These are phyloP conservation scores for Sialis lutaria DNA, from an alignment of 2,888 invertebrate species.

Conservation along the genomic window DNA sequence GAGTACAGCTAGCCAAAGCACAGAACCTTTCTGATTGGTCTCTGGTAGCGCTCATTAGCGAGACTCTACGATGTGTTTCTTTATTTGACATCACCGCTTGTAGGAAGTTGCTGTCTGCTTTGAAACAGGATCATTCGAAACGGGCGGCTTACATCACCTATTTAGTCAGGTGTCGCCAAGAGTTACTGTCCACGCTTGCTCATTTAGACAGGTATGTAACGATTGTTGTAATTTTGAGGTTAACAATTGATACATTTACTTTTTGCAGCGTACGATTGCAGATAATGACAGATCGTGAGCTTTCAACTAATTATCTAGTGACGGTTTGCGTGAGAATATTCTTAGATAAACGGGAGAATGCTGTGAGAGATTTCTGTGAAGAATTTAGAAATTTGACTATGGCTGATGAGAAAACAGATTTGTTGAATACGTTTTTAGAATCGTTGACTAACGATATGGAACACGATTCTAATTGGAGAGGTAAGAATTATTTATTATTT, in stretches of 20 bases:
- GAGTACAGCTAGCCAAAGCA: constrained; percentile 66
- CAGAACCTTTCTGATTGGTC: constrained; percentile 62
- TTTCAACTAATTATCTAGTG: constrained; percentile 56
- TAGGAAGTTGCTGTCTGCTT: constrained; percentile 50
- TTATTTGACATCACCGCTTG: constrained; percentile 54
- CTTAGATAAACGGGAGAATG: constrained; percentile 56
- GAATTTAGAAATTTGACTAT: constrained; percentile 65
- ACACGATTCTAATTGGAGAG: constrained; percentile 54
- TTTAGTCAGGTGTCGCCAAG: constrained; percentile 62
- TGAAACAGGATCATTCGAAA: constrained; percentile 58
- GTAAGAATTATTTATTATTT: constrained; percentile 21
- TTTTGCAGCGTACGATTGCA: constrained; percentile 33
- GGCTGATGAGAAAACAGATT: constrained; percentile 82
- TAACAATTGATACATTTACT: not conserved
- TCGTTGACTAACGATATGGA: constrained; percentile 51
- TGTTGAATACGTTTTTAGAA: constrained; percentile 67
- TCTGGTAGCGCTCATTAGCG: constrained; percentile 62
- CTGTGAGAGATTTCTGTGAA: constrained; percentile 54
- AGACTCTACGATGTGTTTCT: constrained; percentile 63
- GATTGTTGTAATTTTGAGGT: not conserved
- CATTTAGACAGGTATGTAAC: constrained; percentile 43
- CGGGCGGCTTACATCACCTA: constrained; percentile 70
- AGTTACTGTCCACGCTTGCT: constrained; percentile 55
- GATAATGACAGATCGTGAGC: constrained; percentile 48
- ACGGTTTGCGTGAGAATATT: constrained; percentile 64